These are phyloP conservation scores for Plectus sambesii DNA, from an alignment of 1,140 invertebrate species.

Conservation along the genomic window DNA sequence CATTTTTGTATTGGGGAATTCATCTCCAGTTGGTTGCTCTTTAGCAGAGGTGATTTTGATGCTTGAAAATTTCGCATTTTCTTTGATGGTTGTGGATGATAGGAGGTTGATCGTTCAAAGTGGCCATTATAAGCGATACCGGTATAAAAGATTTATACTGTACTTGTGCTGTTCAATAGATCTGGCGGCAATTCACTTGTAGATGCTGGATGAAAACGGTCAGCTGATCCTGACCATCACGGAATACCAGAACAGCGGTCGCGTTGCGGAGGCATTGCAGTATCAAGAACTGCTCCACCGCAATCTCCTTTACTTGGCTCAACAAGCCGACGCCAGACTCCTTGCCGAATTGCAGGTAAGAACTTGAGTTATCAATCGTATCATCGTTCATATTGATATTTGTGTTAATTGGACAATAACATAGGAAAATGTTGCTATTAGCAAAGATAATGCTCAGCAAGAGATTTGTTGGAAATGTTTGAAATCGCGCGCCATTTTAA, in stretches of 20 bases:
- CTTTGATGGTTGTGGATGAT: too few relatives aligned
- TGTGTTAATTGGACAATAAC: too few relatives aligned
- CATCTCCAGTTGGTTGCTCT: too few relatives aligned
- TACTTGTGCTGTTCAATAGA: background rate
- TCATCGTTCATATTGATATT: conserved; percentile 12
- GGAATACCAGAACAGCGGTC: conserved; percentile 32
- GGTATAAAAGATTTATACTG: background rate
- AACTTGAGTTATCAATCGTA: conserved; percentile 1
- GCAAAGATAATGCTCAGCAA: too few relatives aligned
- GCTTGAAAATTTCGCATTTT: too few relatives aligned
- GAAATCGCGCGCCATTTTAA: too few relatives aligned
- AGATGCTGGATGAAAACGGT: conserved; percentile 38
- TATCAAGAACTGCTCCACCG: conserved; percentile 39
- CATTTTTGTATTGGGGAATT: too few relatives aligned
- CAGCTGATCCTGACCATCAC: conserved; percentile 35
- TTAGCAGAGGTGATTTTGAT: too few relatives aligned
- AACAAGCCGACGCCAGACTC: conserved; percentile 26
- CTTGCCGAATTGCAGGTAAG: conserved; percentile 18
- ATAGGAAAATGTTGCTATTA: too few relatives aligned
- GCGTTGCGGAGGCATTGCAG: conserved; percentile 16
- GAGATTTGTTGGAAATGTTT: too few relatives aligned
- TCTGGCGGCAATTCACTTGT: too few relatives aligned
- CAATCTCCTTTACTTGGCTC: conserved; percentile 35
- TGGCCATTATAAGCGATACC: background rate
- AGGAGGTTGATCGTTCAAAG: too few relatives aligned